Evolutionary conservation across 1,140 invertebrate species (phyloP).

Genomic region (Platyura marginata): DNA sequence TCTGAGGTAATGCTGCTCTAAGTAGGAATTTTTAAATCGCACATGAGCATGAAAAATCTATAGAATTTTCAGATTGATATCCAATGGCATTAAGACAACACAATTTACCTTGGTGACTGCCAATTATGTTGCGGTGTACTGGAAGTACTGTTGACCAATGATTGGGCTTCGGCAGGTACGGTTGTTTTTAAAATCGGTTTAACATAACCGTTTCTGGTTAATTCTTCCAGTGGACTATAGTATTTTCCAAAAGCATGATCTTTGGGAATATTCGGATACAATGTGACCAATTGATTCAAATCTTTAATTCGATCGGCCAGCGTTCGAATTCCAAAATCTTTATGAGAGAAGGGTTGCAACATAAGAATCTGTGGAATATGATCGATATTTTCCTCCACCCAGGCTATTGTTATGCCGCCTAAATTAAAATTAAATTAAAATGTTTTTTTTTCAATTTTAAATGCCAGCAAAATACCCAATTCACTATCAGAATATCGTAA

Average conservation of each 20-base stretch:
- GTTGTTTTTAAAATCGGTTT: not conserved
- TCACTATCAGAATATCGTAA: constrained; percentile 83
- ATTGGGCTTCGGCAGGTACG: not conserved
- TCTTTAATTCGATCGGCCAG: constrained; percentile 74
- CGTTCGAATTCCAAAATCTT: constrained; percentile 71
- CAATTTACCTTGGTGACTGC: not conserved
- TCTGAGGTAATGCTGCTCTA: too few species aligned
- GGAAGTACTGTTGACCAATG: not conserved
- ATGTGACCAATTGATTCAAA: constrained; percentile 54
- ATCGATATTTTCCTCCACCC: constrained; percentile 49
- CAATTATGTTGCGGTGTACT: not conserved
- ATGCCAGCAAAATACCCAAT: constrained; percentile 27
- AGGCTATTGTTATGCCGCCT: constrained; percentile 79
- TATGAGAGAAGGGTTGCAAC: constrained; percentile 73
- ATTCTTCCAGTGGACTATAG: not conserved
- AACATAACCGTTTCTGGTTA: not conserved
- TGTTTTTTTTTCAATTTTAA: not conserved
- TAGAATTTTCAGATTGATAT: too few species aligned
- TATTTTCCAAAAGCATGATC: constrained; percentile 74
- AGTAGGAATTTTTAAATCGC: too few species aligned
- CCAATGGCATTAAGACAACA: too few species aligned
- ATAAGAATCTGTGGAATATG: constrained; percentile 38
- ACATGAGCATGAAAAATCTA: too few species aligned
- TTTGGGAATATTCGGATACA: constrained; percentile 76
- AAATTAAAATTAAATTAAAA: not conserved